phyloP scores from a whole-genome alignment of 2,888 invertebrate species.

The Epirrhoe alternata region DNA sequence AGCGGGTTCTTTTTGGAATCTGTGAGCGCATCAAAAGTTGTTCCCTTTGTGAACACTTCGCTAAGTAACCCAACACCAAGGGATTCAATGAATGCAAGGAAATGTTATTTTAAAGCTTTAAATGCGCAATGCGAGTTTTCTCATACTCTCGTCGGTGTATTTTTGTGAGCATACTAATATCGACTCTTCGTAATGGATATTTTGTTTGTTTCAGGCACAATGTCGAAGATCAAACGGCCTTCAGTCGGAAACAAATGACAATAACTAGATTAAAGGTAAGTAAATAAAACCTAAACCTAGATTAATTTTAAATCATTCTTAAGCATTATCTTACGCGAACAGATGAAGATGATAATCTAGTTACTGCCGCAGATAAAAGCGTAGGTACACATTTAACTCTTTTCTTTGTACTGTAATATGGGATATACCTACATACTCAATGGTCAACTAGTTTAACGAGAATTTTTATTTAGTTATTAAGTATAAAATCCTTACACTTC shows the following conservation, averaged over 20 bases:
- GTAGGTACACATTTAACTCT: too few relatives aligned
- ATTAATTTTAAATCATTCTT: background rate
- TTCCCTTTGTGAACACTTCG: background rate
- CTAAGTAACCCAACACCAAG: background rate
- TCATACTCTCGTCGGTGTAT: background rate
- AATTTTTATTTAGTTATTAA: too few relatives aligned
- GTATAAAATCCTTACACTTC: too few relatives aligned
- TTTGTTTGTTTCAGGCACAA: slow-evolving; percentile 73
- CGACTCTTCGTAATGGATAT: background rate
- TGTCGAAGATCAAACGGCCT: slow-evolving; percentile 72
- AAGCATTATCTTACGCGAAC: too few relatives aligned
- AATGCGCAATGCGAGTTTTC: background rate
- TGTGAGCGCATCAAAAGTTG: background rate
- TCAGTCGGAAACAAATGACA: slow-evolving; percentile 78
- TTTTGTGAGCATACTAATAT: background rate
- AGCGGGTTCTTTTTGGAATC: background rate
- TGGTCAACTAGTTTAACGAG: too few relatives aligned
- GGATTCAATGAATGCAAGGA: too few relatives aligned
- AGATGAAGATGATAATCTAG: too few relatives aligned
- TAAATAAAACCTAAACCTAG: background rate
- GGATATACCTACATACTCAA: too few relatives aligned
- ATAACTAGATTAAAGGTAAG: slow-evolving; percentile 82
- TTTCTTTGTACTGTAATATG: too few relatives aligned
- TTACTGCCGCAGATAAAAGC: too few relatives aligned
- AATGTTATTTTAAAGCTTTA: background rate